Percentiles rank a stretch among this genome's conserved stretches.
Conservation (phyloP, 2,888 invertebrate species). For the Cryptus armator region DNA sequence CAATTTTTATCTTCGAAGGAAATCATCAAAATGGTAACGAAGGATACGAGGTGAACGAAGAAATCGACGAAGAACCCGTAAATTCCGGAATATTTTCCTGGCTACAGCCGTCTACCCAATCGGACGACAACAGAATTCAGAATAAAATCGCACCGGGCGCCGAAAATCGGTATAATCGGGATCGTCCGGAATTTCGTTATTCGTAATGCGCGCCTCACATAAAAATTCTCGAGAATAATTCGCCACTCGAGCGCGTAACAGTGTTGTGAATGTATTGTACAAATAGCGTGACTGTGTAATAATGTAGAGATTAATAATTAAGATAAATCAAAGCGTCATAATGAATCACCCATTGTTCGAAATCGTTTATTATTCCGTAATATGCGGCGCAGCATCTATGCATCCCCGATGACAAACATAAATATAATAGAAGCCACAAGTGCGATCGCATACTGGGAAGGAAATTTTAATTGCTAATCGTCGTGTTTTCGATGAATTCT, state of each 20-base stretch:
- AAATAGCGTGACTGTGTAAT: slow-evolving; percentile 37
- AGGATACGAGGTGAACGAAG: slow-evolving; percentile 78
- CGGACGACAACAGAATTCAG: slow-evolving; percentile 56
- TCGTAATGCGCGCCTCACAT: no score
- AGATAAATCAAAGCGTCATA: slow-evolving; percentile 27
- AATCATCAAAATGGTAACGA: slow-evolving; percentile 56
- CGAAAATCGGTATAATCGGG: slow-evolving; percentile 19
- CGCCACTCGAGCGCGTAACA: no score
- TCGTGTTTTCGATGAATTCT: not conserved
- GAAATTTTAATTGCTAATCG: slow-evolving; percentile 31
- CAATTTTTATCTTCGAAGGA: slow-evolving; percentile 27
- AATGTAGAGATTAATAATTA: slow-evolving; percentile 39
- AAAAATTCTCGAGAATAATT: no score
- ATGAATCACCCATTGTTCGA: slow-evolving; percentile 57
- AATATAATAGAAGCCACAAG: not conserved
- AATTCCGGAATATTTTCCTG: slow-evolving; percentile 62
- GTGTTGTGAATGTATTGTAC: slow-evolving; percentile 48
- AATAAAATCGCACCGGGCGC: slow-evolving; percentile 71
- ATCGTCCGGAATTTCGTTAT: not conserved
- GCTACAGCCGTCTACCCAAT: slow-evolving; percentile 49
- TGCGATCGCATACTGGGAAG: slow-evolving; percentile 1
- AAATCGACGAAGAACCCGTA: slow-evolving; percentile 73
- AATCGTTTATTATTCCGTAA: not conserved
- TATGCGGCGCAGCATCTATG: not conserved
- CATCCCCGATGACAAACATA: not conserved